Evolutionary conservation across 2,888 invertebrate genomes (phyloP).

Genomic region (Leptothorax acervorum): DNA sequence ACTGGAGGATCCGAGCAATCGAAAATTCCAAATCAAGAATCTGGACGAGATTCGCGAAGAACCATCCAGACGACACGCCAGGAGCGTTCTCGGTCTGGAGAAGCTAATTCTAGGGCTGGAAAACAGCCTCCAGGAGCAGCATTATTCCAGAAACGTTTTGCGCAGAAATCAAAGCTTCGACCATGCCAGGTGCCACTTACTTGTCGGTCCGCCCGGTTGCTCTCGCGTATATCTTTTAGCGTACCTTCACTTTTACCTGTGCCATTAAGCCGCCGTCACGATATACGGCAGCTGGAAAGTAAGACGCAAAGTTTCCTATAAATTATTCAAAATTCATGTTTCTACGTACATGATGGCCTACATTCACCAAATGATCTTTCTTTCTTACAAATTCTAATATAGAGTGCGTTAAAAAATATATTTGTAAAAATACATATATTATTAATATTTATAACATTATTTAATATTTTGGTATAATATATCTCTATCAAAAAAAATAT

Average conservation of each 20-base stretch:
- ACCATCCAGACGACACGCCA: constrained; percentile 73
- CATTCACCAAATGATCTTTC: constrained; percentile 16
- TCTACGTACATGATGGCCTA: constrained; percentile 22
- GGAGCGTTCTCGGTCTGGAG: constrained; percentile 76
- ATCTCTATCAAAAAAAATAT: neutral
- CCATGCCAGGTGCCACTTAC: constrained; percentile 72
- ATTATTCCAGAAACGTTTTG: constrained; percentile 69
- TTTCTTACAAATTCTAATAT: neutral
- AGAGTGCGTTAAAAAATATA: neutral
- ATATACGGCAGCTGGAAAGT: constrained; percentile 41
- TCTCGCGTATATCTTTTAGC: constrained; percentile 35
- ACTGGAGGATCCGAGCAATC: constrained; percentile 80
- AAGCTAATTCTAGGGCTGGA: constrained; percentile 68
- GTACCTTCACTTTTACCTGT: constrained; percentile 54
- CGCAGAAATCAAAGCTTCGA: constrained; percentile 83
- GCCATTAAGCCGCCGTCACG: constrained; percentile 47
- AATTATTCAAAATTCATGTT: constrained; percentile 47
- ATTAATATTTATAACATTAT: neutral
- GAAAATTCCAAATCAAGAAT: constrained; percentile 79
- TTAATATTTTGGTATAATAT: neutral
- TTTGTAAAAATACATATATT: neutral
- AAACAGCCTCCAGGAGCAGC: constrained; percentile 58
- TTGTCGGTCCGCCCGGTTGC: constrained; percentile 33
- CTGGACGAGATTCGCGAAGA: constrained; percentile 82
- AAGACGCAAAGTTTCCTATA: constrained; percentile 46